Conservation (phyloP, 2,113 vertebrate genomes). For the Origma solitaria region DNA sequence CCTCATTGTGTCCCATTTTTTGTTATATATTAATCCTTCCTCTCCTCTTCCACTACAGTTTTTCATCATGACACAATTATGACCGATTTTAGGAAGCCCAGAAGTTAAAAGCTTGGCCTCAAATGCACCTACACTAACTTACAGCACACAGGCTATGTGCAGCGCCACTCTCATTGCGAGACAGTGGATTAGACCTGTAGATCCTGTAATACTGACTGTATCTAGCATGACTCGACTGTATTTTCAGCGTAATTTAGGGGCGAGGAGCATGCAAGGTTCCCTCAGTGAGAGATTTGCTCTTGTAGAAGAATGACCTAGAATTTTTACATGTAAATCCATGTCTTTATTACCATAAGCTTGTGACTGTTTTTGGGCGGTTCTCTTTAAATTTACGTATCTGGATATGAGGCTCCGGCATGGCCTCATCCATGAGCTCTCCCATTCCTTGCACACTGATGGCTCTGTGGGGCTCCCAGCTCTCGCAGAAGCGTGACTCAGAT, state of each 20-base stretch:
- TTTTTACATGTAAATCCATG: neutral
- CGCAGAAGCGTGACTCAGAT: neutral
- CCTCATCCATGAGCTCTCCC: neutral
- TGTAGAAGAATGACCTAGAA: neutral
- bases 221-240: neutral
- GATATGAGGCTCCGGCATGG: neutral
- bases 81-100: neutral
- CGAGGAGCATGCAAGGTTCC: neutral
- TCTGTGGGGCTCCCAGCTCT: neutral
- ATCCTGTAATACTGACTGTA: neutral
- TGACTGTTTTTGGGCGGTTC: neutral
- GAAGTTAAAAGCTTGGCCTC: neutral
- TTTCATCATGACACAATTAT: neutral
- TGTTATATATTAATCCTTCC: neutral
- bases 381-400: neutral
- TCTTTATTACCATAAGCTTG: neutral
- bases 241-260: neutral
- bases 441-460: neutral
- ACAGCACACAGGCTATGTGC: neutral
- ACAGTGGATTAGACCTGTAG: neutral
- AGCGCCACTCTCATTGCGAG: neutral
- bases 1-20: neutral
- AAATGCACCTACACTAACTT: neutral
- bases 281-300: neutral
- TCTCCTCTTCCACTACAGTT: neutral